Base-by-base conservation (phyloP, 2,888 invertebrate species). In the Zootermopsis nevadensis region DNA sequence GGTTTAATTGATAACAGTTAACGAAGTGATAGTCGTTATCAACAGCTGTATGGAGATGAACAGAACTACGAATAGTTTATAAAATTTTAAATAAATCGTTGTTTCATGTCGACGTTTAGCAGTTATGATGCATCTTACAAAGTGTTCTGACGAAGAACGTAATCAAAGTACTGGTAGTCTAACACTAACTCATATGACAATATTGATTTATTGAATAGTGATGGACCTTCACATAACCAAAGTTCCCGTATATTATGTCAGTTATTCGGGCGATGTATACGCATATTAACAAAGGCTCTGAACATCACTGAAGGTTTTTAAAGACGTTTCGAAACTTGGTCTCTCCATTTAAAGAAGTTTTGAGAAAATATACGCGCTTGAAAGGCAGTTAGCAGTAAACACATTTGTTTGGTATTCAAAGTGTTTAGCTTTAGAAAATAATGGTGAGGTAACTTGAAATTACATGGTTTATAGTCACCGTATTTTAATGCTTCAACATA, bases 1-100 rank as follows among this genome's bases (percentile, higher is more conserved):
- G 33, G 69, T 27, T n/a, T 22, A 69, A 69, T 69, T 69, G 69
- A 69, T 69, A 69, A 69, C 7, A 69, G 33, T 69, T 69, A 10
- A 69, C 33, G 27, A 69, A 31, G 33, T 69, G 67, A 69, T 33
- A n/a, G n/a, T n/a, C 69, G 19, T 33, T 33, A 33, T 66, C 27
- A 30, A 12, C 19, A 8, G 66, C 30, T 66, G 12, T 30, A 30
- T 30, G 27, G 4, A n/a, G 2, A 22, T 69, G 22, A 69, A 69
- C 27, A 30, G 69, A 69, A 69, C 33, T 33, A 69, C 33, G 69
- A 69, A 69, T 69, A 69, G 33, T 69, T 69, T 69, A 69, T 33
- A 33, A 33, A 22, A 33, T 8, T 15, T 69, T 31, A 69, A 69
- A 69, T 69, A 31, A 69, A 69, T 69, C 33, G 7, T 33, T 69